phyloP scores from a whole-genome alignment of 1,140 invertebrate genomes.

The Drosophila albomicans region DNA sequence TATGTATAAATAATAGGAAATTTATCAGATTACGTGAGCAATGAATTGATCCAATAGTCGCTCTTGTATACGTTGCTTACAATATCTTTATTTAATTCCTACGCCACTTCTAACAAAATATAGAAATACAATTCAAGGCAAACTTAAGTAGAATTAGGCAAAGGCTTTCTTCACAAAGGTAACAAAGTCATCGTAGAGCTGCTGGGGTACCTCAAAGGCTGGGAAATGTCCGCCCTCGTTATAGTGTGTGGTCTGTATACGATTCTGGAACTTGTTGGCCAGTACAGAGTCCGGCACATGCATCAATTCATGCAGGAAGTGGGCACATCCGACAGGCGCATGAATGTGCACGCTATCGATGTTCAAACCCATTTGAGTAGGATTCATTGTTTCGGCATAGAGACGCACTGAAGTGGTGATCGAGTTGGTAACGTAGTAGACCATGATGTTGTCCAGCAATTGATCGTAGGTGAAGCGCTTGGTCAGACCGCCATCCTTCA shows the following conservation, averaged over 20 bases:
- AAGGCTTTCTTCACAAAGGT: conserved; percentile 68
- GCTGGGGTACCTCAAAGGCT: conserved; percentile 91
- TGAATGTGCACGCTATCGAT: conserved; percentile 87
- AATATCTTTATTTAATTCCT: conserved; percentile 29
- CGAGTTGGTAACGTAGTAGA: conserved; percentile 93
- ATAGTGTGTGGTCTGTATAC: conserved; percentile 88
- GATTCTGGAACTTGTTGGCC: conserved; percentile 87
- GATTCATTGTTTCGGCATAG: conserved; percentile 89
- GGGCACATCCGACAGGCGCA: conserved; percentile 88
- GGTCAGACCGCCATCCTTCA: conserved; percentile 90
- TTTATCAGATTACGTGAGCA: not conserved
- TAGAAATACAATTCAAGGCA: conserved; percentile 11
- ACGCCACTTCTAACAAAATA: conserved; percentile 30
- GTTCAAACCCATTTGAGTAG: conserved; percentile 76
- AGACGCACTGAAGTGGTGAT: conserved; percentile 92
- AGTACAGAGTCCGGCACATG: conserved; percentile 87
- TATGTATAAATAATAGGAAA: no score
- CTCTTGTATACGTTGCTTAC: not conserved
- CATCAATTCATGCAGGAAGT: conserved; percentile 88
- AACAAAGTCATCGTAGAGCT: conserved; percentile 89
- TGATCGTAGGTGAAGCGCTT: conserved; percentile 89
- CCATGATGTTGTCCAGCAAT: conserved; percentile 94
- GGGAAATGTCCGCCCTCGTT: conserved; percentile 93
- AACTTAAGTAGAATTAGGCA: conserved; percentile 8
- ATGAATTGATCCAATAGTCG: no score